Conservation (phyloP, 2,797 vertebrate species). For the Darevskia nairensis region DNA sequence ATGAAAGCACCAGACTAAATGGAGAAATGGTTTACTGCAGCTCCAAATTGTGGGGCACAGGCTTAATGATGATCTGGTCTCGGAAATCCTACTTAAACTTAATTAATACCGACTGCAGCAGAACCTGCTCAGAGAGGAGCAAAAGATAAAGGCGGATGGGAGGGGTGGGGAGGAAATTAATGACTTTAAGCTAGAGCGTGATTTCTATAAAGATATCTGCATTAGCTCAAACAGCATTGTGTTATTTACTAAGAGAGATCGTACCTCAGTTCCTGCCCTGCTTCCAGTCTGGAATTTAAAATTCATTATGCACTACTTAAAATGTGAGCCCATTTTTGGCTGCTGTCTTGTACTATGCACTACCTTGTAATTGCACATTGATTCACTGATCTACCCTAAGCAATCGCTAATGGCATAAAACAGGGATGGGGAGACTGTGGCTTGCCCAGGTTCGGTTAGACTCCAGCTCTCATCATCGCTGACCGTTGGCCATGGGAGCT, state of each 20-base stretch:
- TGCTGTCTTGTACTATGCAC: constrained; percentile 12
- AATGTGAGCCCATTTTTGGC: constrained; percentile 53
- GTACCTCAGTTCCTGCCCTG: constrained; percentile 53
- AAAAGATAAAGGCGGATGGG: constrained; percentile 60
- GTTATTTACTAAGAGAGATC: constrained; percentile 72
- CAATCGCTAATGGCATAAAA: background rate
- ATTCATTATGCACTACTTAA: constrained; percentile 70
- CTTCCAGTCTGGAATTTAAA: constrained; percentile 69
- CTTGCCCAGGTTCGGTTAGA: too few species aligned
- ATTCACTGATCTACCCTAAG: background rate
- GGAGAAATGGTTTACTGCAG: constrained; percentile 83
- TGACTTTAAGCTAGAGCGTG: constrained; percentile 72
- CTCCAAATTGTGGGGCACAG: constrained; percentile 79
- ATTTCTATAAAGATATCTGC: constrained; percentile 76
- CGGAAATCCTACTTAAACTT: constrained; percentile 78
- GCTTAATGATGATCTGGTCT: constrained; percentile 78
- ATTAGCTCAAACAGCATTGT: constrained; percentile 73
- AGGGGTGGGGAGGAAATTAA: constrained; percentile 60
- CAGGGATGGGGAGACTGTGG: too few species aligned
- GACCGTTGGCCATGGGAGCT: too few species aligned
- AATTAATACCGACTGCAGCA: constrained; percentile 78
- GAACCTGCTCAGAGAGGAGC: constrained; percentile 64
- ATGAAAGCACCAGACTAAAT: constrained; percentile 82
- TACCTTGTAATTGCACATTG: constrained; percentile 9
- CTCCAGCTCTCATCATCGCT: too few species aligned